Base-by-base conservation (phyloP, 2,113 vertebrate species). In the Pantherophis guttatus region DNA sequence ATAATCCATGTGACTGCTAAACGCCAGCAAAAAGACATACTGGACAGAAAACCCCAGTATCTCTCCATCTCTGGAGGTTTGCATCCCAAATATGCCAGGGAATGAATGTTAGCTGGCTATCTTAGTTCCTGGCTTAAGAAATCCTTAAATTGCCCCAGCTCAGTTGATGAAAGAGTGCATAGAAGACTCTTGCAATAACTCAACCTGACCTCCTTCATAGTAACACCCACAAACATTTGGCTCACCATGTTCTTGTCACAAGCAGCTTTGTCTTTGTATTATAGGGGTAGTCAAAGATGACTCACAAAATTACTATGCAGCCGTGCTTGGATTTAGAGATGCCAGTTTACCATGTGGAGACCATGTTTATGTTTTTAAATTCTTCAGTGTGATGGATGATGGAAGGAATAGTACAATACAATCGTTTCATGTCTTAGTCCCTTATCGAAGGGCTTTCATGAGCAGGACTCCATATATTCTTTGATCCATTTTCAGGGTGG, bases 201-300 rank as follows among this genome's bases (percentile, higher is more conserved):
- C 29, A 87, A 19, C 10, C 91, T 50, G 85, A 21, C 86, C 44
- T 23, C 54, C 29, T 87, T 21, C 48, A 62, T 62, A 4, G 29
- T 65, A 52, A 39, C 44, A 87, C 24, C 54, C 58, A 17, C 15
- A 59, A 57, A 91, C 24, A 48, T 33, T 62, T 15, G 26, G 19
- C 6, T 39, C 59, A 48, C 24, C 48, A 48, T 57, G 48, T 87
- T 39, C 55, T 21, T 58, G 53, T 48, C 58, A 29, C 52, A 13
- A 50, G 33, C 1, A 1, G n/a, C 44, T 87, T 24, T 50, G 89
- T 95, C 94, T 96, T 94, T 96, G 89, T 75, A 88, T 57, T 3
- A 19, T 52, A 48, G 75, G 94, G 92, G 92, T 55, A 93, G 93
- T 52, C 93, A 95, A 93, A 24, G 94, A 94, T 96, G 62, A 91